Base-by-base conservation (phyloP, 1,140 invertebrate genomes). In the Portunus trituberculatus region DNA sequence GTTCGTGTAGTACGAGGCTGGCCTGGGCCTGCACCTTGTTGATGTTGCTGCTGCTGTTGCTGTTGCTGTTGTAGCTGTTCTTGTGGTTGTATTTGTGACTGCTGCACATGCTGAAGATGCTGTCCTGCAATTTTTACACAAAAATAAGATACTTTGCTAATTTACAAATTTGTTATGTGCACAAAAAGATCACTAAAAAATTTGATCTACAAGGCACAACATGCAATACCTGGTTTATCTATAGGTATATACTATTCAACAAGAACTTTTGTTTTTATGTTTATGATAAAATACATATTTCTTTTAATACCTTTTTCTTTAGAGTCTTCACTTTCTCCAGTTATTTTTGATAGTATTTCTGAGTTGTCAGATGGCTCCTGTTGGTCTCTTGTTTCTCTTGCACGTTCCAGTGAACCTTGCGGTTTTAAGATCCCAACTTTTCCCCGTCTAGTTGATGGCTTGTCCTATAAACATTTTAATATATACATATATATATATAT, bases 361-460 rank as follows among this genome's bases (percentile, higher is more conserved):
- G 89, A 25, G 10, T 76, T 46, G 45, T 94, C 93, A n/a, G 83
- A 32, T 8, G 87, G 83, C 28, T 96, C 95, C 32, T 95, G 94
- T 76, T 94, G 92, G 31, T 96, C 96, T 31, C 96, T 90, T 86
- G 96, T 96, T 59, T 96, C 96, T 48, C 93, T 94, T 29, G 91
- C 45, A 67, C 86, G 92, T 96, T 98, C 98, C 94, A 98, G 96
- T 0, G 98, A 98, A 0, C 98, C 97, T 97, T 98, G 98, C 2
- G 98, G 98, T 96, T 98, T 98, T 92, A 98, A 97, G 94, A 98
- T 98, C 31, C 98, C 98, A 14, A 97, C 91, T 92, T 95, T 96
- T 39, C 84, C 95, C n/a, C 91, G 46, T 83, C 91, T 96, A 20
- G 28, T 83, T n/a, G 90, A 76, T 31, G 29, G 29, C 52, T 95